Base-by-base conservation (phyloP, 2,113 vertebrate species). In the Ictalurus punctatus region DNA sequence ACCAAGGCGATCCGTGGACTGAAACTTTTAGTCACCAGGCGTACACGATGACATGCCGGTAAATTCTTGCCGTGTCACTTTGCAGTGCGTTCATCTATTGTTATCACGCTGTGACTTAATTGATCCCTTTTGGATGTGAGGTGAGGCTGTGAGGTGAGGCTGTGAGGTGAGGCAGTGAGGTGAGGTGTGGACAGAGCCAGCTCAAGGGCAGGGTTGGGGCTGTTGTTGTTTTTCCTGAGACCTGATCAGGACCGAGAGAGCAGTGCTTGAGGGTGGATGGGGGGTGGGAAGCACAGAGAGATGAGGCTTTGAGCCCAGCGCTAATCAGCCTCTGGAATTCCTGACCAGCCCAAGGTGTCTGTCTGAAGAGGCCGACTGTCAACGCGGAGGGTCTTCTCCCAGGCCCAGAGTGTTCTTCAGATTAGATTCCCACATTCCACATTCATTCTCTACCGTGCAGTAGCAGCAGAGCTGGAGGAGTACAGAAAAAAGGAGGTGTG, bases 371-470 rank as follows among this genome's bases (percentile, higher is more conserved):
- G 83, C 81, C 65, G 59, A 63, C 92, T 92, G 92, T 93, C 92
- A 92, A 88, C 92, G 34, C 87, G n/a, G 84, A 85, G 84, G 89
- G 83, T 89, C 89, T 83, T 88, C 89, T 91, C 69, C 89, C 86
- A 81, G 54, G 30, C 84, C 52, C 67, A 37, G 40, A 86, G 87
- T 87, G 83, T 81, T 89, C 88, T 80, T 19, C 89, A 89, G 79
- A 74, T 89, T 85, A 90, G 90, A 92, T 94, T 94, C 93, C 94
- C 90, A 89, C 91, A 95, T 95, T 94, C 93, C 92, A 48, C 83
- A 61, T 83, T 58, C 83, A 61, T 83, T 58, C 34, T 83, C 21
- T 83, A 63, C 58, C 23, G 3, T 83, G 58, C 58, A 44, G 59
- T 83, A 83, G 81, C 56, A 83, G 58, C 23, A 40, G 34, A 63